Conservation (phyloP, 2,888 invertebrate genomes). For the Acrobeloides nanus region DNA sequence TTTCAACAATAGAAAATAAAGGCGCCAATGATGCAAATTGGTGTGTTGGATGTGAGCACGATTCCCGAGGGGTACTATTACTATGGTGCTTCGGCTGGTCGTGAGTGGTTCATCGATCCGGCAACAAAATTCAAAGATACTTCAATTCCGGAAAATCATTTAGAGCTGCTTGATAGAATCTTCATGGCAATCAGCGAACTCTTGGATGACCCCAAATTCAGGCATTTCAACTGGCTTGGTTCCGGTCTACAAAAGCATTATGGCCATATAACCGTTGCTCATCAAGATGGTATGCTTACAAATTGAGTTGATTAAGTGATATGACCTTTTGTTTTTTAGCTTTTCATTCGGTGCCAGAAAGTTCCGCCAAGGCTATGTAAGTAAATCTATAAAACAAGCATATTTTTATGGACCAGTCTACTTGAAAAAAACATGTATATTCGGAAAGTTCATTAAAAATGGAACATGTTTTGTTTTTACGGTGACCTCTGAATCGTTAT, state of each 20-base stretch:
- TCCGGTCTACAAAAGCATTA: conserved; percentile 53
- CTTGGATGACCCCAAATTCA: conserved; percentile 41
- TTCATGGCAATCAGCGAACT: conserved; percentile 37
- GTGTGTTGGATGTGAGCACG: conserved; percentile 40
- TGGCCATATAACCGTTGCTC: conserved; percentile 44
- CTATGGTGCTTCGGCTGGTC: conserved; percentile 52
- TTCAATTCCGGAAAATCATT: conserved; percentile 37
- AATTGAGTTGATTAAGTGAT: no score
- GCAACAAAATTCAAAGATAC: conserved; percentile 50
- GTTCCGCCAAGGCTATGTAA: conserved; percentile 15
- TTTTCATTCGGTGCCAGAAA: conserved; percentile 20
- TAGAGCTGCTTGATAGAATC: conserved; percentile 39
- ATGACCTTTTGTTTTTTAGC: no score
- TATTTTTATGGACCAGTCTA: no score
- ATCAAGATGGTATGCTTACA: no score
- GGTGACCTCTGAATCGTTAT: no score
- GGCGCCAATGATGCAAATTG: conserved; percentile 52
- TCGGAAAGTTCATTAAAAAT: background rate
- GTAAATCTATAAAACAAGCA: conserved; percentile 28
- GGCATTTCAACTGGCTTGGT: conserved; percentile 49
- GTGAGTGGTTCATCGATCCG: conserved; percentile 53
- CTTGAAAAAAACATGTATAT: background rate
- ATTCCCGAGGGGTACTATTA: conserved; percentile 52
- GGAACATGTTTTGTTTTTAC: no score
- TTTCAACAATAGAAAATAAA: no score